Evolutionary conservation across 1,140 invertebrate species (phyloP).

Genomic region (Luehdorfia chinensis): DNA sequence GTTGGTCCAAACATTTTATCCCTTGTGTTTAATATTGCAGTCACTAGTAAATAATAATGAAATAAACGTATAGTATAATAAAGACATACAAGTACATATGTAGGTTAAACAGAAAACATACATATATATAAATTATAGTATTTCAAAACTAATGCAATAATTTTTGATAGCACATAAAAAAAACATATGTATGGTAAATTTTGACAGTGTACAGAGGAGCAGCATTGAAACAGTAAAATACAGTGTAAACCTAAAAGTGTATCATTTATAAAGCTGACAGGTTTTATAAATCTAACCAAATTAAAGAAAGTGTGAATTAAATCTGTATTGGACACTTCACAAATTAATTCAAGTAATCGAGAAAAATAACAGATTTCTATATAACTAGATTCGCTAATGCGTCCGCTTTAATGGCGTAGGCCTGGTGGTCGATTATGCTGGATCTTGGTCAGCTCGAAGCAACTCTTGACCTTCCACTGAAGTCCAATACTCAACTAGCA

Average conservation of each 20-base stretch:
- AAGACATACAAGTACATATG: no score
- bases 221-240: background rate
- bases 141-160: no score
- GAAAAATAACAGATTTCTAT: conserved; percentile 3
- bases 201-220: no score
- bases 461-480: conserved; percentile 54
- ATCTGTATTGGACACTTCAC: background rate
- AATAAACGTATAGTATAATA: no score
- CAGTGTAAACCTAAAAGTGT: background rate
- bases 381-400: background rate
- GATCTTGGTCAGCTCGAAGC: conserved; percentile 34
- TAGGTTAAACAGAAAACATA: no score
- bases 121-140: no score
- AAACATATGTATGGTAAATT: no score
- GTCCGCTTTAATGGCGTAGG: background rate
- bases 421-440: conserved; percentile 22
- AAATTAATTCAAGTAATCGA: conserved; percentile 1
- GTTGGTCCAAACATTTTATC: no score
- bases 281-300: background rate
- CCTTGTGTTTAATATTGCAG: no score
- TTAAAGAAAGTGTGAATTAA: background rate
- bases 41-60: no score
- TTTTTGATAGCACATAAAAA: no score
- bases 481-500: conserved; percentile 61
- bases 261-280: background rate